Percentiles rank a stretch among this genome's conserved stretches.
Conservation (phyloP, 2,113 vertebrate genomes). For the Barbus barbus region DNA sequence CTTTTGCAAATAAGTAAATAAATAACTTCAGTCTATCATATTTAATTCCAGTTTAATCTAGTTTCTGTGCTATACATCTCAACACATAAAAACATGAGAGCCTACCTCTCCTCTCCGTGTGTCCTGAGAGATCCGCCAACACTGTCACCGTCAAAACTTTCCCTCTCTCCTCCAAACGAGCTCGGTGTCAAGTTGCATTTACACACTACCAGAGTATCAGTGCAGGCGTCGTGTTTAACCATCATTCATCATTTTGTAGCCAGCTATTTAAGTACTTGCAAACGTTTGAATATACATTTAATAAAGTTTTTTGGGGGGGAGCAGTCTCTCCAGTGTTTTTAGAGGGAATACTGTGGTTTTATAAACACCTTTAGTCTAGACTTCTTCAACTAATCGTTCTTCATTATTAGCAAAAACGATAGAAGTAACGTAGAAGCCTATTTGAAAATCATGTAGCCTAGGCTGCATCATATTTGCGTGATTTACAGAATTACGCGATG, state of each 20-base stretch:
- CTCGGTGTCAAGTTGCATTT: conserved; percentile 32
- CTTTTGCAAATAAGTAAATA: neutral
- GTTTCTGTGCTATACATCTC: neutral
- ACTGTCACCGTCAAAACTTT: conserved; percentile 29
- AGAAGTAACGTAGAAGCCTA: neutral
- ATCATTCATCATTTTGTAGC: neutral
- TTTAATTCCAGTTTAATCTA: neutral
- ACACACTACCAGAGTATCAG: neutral
- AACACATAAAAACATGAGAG: neutral
- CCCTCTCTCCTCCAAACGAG: neutral
- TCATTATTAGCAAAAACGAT: neutral
- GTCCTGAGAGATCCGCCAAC: conserved; percentile 6
- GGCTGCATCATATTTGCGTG: neutral
- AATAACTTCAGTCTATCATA: neutral
- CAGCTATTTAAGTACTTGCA: neutral
- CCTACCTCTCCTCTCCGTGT: neutral
- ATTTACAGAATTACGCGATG: neutral
- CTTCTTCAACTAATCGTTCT: neutral
- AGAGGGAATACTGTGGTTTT: neutral
- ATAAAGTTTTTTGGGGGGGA: no score
- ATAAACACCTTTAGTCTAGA: neutral
- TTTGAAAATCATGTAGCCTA: neutral
- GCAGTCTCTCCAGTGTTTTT: neutral
- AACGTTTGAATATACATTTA: neutral
- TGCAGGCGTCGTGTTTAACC: neutral